Conservation (phyloP, 2,888 invertebrate genomes). For the Tuta absoluta region DNA sequence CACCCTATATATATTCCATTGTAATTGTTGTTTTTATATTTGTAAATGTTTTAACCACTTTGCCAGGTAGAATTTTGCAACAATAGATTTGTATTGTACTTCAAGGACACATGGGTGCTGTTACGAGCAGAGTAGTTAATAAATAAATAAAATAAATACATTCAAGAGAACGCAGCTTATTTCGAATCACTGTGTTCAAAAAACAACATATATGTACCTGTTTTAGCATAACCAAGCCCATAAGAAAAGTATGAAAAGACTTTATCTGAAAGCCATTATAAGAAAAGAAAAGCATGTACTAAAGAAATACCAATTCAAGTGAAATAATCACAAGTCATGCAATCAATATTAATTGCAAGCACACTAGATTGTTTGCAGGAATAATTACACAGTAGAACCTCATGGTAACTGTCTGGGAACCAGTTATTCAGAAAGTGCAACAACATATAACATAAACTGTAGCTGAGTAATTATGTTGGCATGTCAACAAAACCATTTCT, state of each 20-base stretch:
- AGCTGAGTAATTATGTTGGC: neutral
- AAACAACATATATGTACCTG: no score
- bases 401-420: constrained; percentile 7
- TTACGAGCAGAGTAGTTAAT: no score
- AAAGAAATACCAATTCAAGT: constrained; percentile 2
- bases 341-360: constrained; percentile 8
- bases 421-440: neutral
- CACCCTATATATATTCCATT: no score
- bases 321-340: neutral
- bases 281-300: neutral
- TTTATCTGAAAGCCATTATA: neutral
- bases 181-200: no score
- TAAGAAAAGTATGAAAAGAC: neutral
- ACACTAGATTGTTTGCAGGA: constrained; percentile 3
- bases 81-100: no score
- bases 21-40: no score
- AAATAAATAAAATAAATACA: no score
- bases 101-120: no score
- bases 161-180: no score
- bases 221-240: no score
- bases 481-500: neutral
- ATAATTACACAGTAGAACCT: neutral
- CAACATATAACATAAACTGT: neutral
- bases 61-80: no score
- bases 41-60: no score